Conservation (phyloP, 2,113 vertebrate genomes). For the Chloebia gouldiae region DNA sequence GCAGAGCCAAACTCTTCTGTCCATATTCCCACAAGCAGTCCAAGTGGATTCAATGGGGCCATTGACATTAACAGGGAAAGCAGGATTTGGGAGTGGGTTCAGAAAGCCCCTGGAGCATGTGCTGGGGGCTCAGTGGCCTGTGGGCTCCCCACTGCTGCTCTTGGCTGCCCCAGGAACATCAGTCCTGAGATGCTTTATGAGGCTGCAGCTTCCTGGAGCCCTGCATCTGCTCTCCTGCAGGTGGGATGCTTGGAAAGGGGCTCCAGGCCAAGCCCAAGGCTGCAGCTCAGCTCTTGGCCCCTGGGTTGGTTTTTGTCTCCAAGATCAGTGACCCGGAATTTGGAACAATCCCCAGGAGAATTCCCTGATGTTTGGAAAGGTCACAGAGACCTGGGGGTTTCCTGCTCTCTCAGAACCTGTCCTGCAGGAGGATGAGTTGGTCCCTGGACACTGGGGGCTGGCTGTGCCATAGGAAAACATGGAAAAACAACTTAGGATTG, state of each 20-base stretch:
- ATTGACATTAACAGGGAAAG: conserved; percentile 32
- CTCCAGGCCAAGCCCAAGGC: not conserved
- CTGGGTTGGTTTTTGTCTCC: not conserved
- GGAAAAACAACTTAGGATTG: not conserved
- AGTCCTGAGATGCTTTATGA: not conserved
- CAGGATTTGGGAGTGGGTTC: not conserved
- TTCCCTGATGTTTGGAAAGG: not conserved
- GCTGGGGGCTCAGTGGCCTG: not conserved
- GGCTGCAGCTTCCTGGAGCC: not conserved
- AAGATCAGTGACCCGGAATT: not conserved
- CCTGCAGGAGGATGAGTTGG: not conserved
- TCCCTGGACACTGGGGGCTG: not conserved
- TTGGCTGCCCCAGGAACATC: not conserved
- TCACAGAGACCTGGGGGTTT: not conserved
- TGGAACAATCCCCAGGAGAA: not conserved
- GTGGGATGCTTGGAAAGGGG: not conserved
- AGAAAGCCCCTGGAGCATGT: not conserved
- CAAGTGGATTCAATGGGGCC: conserved; percentile 15
- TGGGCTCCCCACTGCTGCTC: not conserved
- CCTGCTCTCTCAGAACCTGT: not conserved
- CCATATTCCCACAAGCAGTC: not conserved
- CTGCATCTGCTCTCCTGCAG: not conserved
- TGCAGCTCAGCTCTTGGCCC: not conserved
- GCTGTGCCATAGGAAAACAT: not conserved
- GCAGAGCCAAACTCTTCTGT: conserved; percentile 14